Conservation (phyloP, 2,888 invertebrate species). For the Agriopis marginaria region DNA sequence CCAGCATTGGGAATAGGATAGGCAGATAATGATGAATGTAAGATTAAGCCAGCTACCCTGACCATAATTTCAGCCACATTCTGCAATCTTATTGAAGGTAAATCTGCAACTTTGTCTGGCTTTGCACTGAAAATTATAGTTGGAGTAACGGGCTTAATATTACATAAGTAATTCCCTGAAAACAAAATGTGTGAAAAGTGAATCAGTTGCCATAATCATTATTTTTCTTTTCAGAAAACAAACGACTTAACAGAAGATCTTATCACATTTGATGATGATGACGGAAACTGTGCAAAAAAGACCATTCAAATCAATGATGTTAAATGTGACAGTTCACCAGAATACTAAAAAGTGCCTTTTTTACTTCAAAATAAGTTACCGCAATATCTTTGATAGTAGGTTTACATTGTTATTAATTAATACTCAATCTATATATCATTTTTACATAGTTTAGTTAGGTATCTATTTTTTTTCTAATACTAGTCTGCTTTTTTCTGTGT, state of each 20-base stretch:
- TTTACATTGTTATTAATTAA: conserved; percentile 41
- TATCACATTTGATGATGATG: conserved; percentile 76
- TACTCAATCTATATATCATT: conserved; percentile 41
- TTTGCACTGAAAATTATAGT: too few species aligned
- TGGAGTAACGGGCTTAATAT: too few species aligned
- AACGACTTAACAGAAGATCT: conserved; percentile 69
- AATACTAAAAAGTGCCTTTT: conserved; percentile 79
- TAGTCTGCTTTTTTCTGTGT: conserved; percentile 18
- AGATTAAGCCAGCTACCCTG: too few species aligned
- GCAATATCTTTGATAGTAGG: conserved; percentile 41
- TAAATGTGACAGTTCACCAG: conserved; percentile 77
- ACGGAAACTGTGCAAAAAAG: conserved; percentile 69
- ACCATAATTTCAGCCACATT: too few species aligned
- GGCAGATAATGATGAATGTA: too few species aligned
- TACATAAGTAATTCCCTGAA: too few species aligned
- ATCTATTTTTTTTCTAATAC: conserved; percentile 13
- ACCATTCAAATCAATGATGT: conserved; percentile 65
- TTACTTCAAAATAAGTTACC: conserved; percentile 65
- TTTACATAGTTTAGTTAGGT: conserved; percentile 20
- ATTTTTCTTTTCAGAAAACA: conserved; percentile 67
- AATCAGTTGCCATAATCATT: background rate
- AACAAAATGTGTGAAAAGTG: too few species aligned
- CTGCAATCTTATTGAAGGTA: too few species aligned
- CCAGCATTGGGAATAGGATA: too few species aligned
- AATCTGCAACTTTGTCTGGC: too few species aligned